Conservation (phyloP, 2,888 invertebrate species). For the Ophion slaviceki region DNA sequence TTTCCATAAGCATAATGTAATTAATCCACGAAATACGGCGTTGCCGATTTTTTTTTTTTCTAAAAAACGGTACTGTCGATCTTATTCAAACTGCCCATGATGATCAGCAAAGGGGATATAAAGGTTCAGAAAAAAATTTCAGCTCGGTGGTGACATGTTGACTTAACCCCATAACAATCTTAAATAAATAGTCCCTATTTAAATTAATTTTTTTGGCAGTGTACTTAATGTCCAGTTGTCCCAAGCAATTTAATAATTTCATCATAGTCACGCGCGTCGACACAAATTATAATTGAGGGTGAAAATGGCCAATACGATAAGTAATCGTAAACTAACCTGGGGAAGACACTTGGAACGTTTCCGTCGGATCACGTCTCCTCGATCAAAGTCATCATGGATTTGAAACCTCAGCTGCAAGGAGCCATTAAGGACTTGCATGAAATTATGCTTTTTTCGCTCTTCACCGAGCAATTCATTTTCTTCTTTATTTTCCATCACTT, state of each 20-base stretch:
- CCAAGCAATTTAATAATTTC: background rate
- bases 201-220: too few species aligned
- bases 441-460: constrained; percentile 40
- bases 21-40: too few species aligned
- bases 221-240: background rate
- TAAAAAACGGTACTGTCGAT: too few species aligned
- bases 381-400: constrained; percentile 1
- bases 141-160: too few species aligned
- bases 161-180: too few species aligned
- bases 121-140: too few species aligned
- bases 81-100: too few species aligned
- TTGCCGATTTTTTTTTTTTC: too few species aligned
- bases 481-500: constrained; percentile 48
- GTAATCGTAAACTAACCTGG: constrained; percentile 45
- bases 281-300: background rate
- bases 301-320: background rate
- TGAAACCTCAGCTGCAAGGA: constrained; percentile 27
- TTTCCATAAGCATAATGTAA: too few species aligned
- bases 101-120: too few species aligned
- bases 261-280: background rate
- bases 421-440: constrained; percentile 41
- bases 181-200: too few species aligned
- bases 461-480: constrained; percentile 5
- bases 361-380: background rate
- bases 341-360: background rate